Evolutionary conservation across 2,888 invertebrate species (phyloP).

Genomic region (Aphodius sticticus): DNA sequence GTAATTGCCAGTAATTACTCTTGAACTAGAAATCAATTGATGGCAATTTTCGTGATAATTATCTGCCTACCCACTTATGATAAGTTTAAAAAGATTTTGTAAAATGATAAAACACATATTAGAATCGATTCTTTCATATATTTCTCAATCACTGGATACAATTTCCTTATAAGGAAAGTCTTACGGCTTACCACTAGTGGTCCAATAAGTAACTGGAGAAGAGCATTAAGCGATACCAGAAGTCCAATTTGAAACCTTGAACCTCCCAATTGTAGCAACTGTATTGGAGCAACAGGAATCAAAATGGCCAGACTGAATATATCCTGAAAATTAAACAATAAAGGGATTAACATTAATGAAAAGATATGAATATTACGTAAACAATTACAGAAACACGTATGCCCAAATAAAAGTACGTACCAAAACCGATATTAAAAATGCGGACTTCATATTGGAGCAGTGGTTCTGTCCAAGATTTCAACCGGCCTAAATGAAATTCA

Average conservation of each 20-base stretch:
- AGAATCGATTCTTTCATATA: too few species aligned
- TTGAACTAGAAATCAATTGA: background rate
- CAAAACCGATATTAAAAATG: slow-evolving; percentile 8
- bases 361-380: background rate
- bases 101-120: background rate
- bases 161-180: too few species aligned
- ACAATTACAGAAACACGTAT: too few species aligned
- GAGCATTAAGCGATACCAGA: slow-evolving; percentile 66
- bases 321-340: slow-evolving; percentile 59
- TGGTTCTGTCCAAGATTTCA: background rate
- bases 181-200: slow-evolving; percentile 62
- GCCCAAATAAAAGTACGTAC: background rate
- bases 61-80: background rate
- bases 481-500: background rate
- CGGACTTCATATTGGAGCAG: slow-evolving; percentile 5
- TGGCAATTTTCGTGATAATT: background rate
- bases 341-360: background rate
- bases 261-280: slow-evolving; percentile 64
- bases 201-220: slow-evolving; percentile 66
- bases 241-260: slow-evolving; percentile 66
- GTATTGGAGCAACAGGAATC: slow-evolving; percentile 63
- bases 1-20: background rate
- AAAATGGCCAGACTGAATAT: slow-evolving; percentile 66
- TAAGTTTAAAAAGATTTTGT: background rate
- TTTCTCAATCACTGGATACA: background rate